Conservation (phyloP, 2,113 vertebrate species). For the Piprites chloris region DNA sequence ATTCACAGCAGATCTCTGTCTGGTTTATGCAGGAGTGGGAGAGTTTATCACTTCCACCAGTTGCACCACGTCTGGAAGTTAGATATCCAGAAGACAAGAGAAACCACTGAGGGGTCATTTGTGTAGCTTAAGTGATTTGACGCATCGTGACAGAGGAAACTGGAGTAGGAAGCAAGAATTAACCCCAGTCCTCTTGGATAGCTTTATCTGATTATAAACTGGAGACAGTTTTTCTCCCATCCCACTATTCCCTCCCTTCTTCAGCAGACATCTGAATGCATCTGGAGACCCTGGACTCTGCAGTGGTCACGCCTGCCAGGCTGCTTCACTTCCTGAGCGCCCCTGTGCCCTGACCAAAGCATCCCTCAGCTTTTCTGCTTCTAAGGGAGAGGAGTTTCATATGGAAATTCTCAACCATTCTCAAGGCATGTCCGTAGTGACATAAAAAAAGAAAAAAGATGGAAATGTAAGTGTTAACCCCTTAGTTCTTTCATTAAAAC, state of each 20-base stretch:
- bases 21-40: neutral
- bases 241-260: neutral
- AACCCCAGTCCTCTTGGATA: neutral
- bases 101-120: neutral
- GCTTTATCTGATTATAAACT: neutral
- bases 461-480: neutral
- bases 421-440: neutral
- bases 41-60: neutral
- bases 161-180: neutral
- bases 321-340: accelerated
- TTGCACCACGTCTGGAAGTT: neutral
- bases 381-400: neutral
- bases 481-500: neutral
- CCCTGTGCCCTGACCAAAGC: neutral
- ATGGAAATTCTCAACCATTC: neutral
- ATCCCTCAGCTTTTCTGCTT: neutral
- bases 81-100: neutral
- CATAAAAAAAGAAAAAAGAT: neutral
- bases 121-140: neutral
- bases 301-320: neutral
- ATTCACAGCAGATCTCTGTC: neutral
- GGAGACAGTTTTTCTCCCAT: neutral
- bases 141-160: neutral
- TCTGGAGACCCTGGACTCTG: neutral
- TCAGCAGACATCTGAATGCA: neutral